Evolutionary conservation across 2,888 invertebrate species (phyloP), one percentile per base, ranked within the genome.

Genomic region (Perdita meconis): DNA sequence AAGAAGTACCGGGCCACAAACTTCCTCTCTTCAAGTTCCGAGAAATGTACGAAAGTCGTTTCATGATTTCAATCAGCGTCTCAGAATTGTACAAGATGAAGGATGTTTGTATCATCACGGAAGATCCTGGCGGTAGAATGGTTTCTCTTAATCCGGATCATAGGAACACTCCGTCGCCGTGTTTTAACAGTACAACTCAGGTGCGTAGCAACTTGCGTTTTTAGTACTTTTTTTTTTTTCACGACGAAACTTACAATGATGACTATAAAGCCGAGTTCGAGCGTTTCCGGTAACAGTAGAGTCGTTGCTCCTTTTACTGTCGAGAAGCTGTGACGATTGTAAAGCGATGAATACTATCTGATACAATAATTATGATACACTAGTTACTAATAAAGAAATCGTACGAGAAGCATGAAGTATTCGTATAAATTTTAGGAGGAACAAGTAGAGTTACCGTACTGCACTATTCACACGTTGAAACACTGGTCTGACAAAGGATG

Each of bases 1-100:
- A 95, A 89, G 97, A 97, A 89, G 96, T 96, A 47, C 96, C 96
- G 26, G 95, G 95, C 1, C 94, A 95, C 88, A 94, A 94, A 66
- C 93, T 98, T 83, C 97, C 97, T 0, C 93, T 98, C 0, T 95
- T 97, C 85, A 95, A 96, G 87, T 95, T 98, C 81, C 94, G 97
- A 59, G 97, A 97, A 90, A 94, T 97, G 74, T 96, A 96, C 90
- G 97, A 97, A 83, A 95, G 96, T 84, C 95, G 97, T 8, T 96
- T 95, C 89, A 95, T 96, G 91, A 95, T 96, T 79, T 95, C 96
- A 0, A 93, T 96, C 3, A 95, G 96, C 12, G 94, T 96, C 0
- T 95, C 95, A 0, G 96, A 96, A 81, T 93, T 96, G 55, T 95
- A 95, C 70, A 95, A 95, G 87, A 94, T 97, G 90, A 95, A 95